Conservation (phyloP, 2,113 vertebrate genomes). For the Odocoileus virginianus region DNA sequence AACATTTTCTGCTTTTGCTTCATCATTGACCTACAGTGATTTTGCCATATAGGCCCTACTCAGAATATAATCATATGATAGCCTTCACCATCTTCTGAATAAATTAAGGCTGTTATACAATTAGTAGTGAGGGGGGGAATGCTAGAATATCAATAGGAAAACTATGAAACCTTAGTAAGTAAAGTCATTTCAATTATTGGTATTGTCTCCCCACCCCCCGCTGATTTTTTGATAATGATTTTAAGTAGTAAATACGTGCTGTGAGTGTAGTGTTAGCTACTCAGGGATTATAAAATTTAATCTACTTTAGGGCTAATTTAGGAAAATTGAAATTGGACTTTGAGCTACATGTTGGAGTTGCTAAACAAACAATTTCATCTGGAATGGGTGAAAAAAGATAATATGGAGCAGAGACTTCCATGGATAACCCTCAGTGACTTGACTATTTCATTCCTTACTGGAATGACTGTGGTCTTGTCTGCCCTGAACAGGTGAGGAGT, state of each 20-base stretch:
- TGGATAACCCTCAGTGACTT: neutral
- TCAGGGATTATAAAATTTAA: neutral
- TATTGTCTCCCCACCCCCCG: accelerated
- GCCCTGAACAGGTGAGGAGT: neutral
- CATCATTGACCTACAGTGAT: neutral
- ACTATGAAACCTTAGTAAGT: neutral
- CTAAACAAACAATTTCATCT: neutral
- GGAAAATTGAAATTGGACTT: neutral
- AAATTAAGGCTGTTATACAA: neutral
- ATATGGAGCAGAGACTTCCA: neutral
- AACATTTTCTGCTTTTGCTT: neutral
- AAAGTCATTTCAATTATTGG: neutral
- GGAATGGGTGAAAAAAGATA: neutral
- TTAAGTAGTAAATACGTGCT: neutral
- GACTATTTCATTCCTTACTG: neutral
- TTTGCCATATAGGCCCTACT: neutral
- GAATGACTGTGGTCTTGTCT: neutral
- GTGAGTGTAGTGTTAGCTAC: neutral
- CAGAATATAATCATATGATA: neutral
- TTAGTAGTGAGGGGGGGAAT: neutral
- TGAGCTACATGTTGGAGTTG: accelerated
- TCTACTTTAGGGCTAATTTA: neutral
- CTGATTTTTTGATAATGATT: neutral
- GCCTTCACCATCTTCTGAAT: neutral
- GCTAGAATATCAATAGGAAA: neutral